Percentiles rank a stretch among this genome's conserved stretches.
Evolutionary conservation across 2,113 vertebrate species (phyloP).

Genomic region (Tetrax tetrax): DNA sequence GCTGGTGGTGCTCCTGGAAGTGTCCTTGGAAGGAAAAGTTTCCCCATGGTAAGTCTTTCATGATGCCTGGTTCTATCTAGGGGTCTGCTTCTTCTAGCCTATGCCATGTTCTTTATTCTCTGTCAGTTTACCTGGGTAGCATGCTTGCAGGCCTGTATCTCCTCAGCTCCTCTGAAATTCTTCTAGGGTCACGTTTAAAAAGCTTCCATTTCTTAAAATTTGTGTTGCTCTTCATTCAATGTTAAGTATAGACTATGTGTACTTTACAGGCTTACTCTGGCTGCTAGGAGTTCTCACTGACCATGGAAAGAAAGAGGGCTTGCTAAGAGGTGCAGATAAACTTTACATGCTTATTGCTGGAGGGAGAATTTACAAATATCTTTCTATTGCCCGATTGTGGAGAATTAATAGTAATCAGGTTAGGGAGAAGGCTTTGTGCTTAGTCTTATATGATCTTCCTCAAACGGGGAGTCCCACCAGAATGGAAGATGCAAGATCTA

Average conservation of each 20-base stretch:
- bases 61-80: background rate
- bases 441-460: background rate
- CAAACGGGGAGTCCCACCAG: background rate
- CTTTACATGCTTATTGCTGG: background rate
- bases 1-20: background rate
- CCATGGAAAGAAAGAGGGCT: background rate
- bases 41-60: background rate
- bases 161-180: background rate
- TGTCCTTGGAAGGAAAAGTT: rapidly evolving
- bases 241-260: rapidly evolving
- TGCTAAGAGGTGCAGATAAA: background rate
- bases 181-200: background rate
- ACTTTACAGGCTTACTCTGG: background rate
- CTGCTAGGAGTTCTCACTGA: background rate
- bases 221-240: background rate
- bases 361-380: background rate
- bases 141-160: background rate
- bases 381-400: background rate
- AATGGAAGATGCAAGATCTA: background rate
- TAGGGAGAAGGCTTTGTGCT: background rate
- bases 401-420: background rate
- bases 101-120: background rate
- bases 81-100: background rate
- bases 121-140: background rate
- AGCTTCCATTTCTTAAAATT: rapidly evolving